These are phyloP conservation scores for Achroia grisella DNA, from an alignment of 1,140 invertebrate genomes.

Conservation along the genomic window DNA sequence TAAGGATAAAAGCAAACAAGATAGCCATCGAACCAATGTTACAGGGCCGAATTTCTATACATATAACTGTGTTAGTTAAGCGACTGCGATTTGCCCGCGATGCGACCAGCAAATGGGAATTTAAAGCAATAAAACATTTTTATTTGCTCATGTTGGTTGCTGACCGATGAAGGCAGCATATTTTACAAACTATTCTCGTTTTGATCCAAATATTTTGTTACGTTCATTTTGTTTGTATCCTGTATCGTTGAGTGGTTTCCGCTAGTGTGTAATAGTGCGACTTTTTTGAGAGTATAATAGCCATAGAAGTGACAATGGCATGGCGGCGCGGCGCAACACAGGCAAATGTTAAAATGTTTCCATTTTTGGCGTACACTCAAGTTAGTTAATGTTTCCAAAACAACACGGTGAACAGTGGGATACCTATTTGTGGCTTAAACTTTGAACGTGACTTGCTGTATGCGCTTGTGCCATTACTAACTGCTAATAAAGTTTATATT, in stretches of 20 bases:
- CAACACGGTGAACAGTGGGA: slow-evolving; percentile 50
- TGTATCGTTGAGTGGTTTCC: background rate
- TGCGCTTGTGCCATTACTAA: slow-evolving; percentile 12
- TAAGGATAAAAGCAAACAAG: slow-evolving; percentile 73
- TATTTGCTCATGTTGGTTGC: slow-evolving; percentile 20
- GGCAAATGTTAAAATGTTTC: slow-evolving; percentile 55
- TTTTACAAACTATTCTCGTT: slow-evolving; percentile 18
- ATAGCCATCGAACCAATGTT: slow-evolving; percentile 62
- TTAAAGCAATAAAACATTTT: slow-evolving; percentile 29
- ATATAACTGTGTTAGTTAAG: slow-evolving; percentile 10
- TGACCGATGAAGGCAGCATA: slow-evolving; percentile 19
- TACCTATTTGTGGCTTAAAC: slow-evolving; percentile 43
- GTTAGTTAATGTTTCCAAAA: slow-evolving; percentile 67
- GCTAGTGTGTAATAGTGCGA: background rate
- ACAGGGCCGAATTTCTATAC: slow-evolving; percentile 23
- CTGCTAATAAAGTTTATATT: slow-evolving; percentile 21
- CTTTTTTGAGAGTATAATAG: slow-evolving; percentile 52
- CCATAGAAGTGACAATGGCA: slow-evolving; percentile 44
- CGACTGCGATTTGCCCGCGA: slow-evolving; percentile 10
- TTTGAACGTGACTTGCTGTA: slow-evolving; percentile 33
- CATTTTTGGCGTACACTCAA: slow-evolving; percentile 64
- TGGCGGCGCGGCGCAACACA: slow-evolving; percentile 19
- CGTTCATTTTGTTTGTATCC: slow-evolving; percentile 1
- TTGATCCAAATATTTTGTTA: slow-evolving; percentile 22
- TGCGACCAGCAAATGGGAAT: slow-evolving; percentile 18